phyloP scores from a whole-genome alignment of 2,113 vertebrate genomes.

The Illadopsis cleaveri region DNA sequence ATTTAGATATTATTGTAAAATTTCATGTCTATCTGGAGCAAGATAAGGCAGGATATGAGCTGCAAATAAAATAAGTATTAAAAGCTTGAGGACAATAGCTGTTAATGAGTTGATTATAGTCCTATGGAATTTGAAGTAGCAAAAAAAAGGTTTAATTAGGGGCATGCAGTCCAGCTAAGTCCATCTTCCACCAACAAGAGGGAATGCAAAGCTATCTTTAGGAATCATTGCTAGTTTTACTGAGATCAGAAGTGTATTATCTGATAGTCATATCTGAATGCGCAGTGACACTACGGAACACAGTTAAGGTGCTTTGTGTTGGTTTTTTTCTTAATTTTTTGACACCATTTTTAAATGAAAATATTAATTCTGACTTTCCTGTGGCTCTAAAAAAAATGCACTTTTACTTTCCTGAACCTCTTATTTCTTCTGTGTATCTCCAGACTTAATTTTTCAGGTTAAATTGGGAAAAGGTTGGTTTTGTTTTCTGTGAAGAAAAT shows the following conservation, averaged over 20 bases:
- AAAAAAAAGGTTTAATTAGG: not conserved
- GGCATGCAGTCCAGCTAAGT: not conserved
- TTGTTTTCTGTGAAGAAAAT: constrained; percentile 28
- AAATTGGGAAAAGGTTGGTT: not conserved
- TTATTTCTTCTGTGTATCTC: not conserved
- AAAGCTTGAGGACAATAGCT: not conserved
- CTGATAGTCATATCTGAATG: not conserved
- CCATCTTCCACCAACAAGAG: not conserved
- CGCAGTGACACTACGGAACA: not conserved
- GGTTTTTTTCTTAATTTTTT: not conserved
- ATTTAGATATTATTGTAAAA: not conserved
- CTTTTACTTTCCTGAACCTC: not conserved
- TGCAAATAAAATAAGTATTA: not conserved
- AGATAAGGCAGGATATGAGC: not conserved
- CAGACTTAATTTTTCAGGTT: not conserved
- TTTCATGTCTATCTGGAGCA: not conserved
- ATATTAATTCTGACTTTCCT: not conserved
- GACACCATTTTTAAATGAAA: not conserved
- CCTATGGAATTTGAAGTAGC: not conserved
- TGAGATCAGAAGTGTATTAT: not conserved
- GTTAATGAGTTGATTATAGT: not conserved
- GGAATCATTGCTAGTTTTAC: not conserved
- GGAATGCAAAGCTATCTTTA: not conserved
- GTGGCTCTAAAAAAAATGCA: not conserved
- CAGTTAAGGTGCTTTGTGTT: not conserved